Conservation (phyloP, 2,888 invertebrate species). For the Euspilapteryx auroguttella region DNA sequence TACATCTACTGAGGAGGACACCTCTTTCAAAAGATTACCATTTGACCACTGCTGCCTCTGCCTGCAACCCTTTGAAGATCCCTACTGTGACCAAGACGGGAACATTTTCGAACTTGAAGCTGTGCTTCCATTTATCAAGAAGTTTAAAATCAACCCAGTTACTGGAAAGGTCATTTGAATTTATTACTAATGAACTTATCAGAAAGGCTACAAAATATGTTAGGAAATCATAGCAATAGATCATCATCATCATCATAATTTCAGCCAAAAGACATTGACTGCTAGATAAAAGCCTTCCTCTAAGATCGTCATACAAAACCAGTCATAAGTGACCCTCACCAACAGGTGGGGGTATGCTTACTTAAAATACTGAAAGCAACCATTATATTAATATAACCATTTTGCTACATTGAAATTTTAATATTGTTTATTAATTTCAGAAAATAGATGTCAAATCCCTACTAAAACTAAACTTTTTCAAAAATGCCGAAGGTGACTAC, state of each 20-base stretch:
- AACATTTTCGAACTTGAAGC: slow-evolving; percentile 92
- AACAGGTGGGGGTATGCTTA: too few relatives aligned
- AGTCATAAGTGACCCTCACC: too few relatives aligned
- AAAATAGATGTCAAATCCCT: slow-evolving; percentile 80
- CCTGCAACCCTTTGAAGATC: slow-evolving; percentile 88
- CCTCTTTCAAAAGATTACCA: slow-evolving; percentile 88
- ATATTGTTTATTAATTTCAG: slow-evolving; percentile 46
- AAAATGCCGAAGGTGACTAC: slow-evolving; percentile 79
- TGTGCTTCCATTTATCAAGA: slow-evolving; percentile 83
- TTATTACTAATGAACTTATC: too few relatives aligned
- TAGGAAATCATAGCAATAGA: too few relatives aligned
- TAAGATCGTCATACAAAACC: too few relatives aligned
- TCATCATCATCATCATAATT: too few relatives aligned
- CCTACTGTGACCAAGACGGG: slow-evolving; percentile 88
- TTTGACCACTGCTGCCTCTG: slow-evolving; percentile 92
- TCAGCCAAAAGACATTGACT: too few relatives aligned
- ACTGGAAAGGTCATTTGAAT: slow-evolving; percentile 72
- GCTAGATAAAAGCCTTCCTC: too few relatives aligned
- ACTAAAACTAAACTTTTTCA: slow-evolving; percentile 84
- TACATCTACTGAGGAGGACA: slow-evolving; percentile 70
- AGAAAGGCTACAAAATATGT: too few relatives aligned
- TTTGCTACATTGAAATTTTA: too few relatives aligned
- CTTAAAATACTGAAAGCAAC: too few relatives aligned
- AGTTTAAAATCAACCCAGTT: slow-evolving; percentile 91
- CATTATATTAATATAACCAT: too few relatives aligned